phyloP scores from a whole-genome alignment of 2,113 vertebrate species.

The Burhinus oedicnemus region DNA sequence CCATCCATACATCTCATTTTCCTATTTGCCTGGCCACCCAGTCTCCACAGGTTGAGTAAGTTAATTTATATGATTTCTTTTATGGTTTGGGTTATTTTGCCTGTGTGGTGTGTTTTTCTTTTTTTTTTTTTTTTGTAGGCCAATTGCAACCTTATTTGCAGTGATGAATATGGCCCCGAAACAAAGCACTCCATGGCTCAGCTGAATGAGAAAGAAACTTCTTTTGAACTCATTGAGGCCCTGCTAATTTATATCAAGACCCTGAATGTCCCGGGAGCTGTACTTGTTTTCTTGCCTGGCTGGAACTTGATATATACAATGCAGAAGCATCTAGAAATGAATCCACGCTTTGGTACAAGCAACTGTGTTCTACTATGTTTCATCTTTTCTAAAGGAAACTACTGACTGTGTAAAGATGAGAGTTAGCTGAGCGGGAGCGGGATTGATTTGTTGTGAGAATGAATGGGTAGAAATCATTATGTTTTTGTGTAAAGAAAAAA shows the following conservation, averaged over 20 bases:
- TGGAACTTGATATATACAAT: slow-evolving; percentile 97
- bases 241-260: slow-evolving; percentile 92
- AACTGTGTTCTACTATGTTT: background rate
- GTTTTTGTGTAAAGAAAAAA: background rate
- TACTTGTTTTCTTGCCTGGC: slow-evolving; percentile 92
- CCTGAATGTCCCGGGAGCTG: slow-evolving; percentile 87
- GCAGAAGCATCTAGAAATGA: slow-evolving; percentile 95
- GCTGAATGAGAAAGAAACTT: slow-evolving; percentile 92
- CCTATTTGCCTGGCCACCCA: background rate
- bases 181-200: slow-evolving; percentile 89
- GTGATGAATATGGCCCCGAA: slow-evolving; percentile 85
- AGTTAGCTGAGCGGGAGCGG: background rate
- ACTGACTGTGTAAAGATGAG: background rate
- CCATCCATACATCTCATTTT: background rate
- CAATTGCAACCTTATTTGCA: slow-evolving; percentile 91
- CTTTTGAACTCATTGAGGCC: slow-evolving; percentile 94
- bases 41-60: background rate
- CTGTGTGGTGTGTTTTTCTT: background rate
- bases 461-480: background rate
- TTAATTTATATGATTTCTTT: background rate
- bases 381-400: background rate
- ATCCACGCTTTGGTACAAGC: slow-evolving; percentile 88
- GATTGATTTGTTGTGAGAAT: background rate
- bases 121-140: slow-evolving; percentile 68
- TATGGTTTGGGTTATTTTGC: background rate